Conservation (phyloP, 1,140 invertebrate genomes). For the Ips nitidus region DNA sequence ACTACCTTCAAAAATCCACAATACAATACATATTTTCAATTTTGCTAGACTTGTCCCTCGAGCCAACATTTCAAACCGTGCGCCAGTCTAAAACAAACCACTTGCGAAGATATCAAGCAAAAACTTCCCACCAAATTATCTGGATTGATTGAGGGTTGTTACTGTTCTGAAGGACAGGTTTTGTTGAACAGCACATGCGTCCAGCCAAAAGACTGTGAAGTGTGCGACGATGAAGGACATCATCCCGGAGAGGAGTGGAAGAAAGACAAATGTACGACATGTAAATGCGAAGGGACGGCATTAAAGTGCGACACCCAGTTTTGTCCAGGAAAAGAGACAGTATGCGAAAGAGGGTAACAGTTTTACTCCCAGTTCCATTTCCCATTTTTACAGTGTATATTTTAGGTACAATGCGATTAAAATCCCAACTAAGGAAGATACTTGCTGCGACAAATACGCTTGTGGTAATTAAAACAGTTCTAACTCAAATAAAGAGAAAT, state of each 20-base stretch:
- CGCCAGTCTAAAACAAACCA: conserved; percentile 65
- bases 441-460: conserved; percentile 69
- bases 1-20: background rate
- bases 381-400: conserved; percentile 2
- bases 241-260: conserved; percentile 58
- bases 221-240: conserved; percentile 62
- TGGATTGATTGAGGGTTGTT: conserved; percentile 73
- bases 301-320: conserved; percentile 60
- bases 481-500: background rate
- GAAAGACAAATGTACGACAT: conserved; percentile 74
- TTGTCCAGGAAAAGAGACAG: conserved; percentile 60
- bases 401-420: conserved; percentile 53
- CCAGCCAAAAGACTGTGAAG: conserved; percentile 59
- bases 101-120: conserved; percentile 63
- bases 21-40: background rate
- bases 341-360: conserved; percentile 58
- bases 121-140: conserved; percentile 40
- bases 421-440: conserved; percentile 56
- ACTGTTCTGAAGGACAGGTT: conserved; percentile 72
- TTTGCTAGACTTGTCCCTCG: conserved; percentile 52
- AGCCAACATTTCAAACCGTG: conserved; percentile 71
- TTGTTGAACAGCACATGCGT: conserved; percentile 63
- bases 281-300: conserved; percentile 62
- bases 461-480: conserved; percentile 57
- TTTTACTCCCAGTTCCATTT: background rate